A percentile compares a stretch with the other conserved stretches of the same genome.
These are phyloP conservation scores for Lithophane socia DNA, from an alignment of 2,888 invertebrate genomes.

Conservation along the genomic window DNA sequence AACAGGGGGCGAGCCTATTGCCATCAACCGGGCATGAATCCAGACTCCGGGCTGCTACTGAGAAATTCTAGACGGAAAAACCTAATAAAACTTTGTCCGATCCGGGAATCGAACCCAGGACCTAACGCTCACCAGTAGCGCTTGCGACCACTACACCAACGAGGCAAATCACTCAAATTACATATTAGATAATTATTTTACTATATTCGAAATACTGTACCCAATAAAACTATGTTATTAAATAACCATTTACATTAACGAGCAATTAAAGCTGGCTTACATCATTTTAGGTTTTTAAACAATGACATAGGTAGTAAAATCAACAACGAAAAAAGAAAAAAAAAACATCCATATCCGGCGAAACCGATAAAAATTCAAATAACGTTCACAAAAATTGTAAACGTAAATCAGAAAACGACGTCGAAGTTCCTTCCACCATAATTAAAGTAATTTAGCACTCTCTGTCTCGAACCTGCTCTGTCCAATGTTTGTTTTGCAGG, in stretches of 20 bases:
- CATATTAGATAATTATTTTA: background rate
- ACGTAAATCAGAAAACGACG: conserved; percentile 71
- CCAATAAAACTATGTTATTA: conserved; percentile 3
- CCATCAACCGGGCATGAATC: no score
- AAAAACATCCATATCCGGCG: conserved; percentile 48
- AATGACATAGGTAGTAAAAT: background rate
- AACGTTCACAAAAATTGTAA: conserved; percentile 53
- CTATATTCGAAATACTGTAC: background rate
- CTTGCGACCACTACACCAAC: no score
- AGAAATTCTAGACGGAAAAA: no score
- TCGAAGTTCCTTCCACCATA: conserved; percentile 67
- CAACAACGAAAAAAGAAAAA: background rate
- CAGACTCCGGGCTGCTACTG: no score
- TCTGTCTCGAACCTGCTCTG: conserved; percentile 79
- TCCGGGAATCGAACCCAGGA: no score
- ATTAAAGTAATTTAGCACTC: conserved; percentile 87
- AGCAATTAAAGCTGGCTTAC: background rate
- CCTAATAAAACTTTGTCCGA: no score
- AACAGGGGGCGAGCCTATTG: no score
- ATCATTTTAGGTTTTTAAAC: background rate
- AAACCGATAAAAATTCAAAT: conserved; percentile 54
- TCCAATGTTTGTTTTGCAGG: conserved; percentile 89
- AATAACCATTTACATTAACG: background rate
- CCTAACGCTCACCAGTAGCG: no score
- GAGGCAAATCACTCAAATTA: background rate